A percentile compares a stretch with the other conserved stretches of the same genome.
Evolutionary conservation across 2,888 invertebrate species (phyloP).

Genomic region (Arctia plantaginis): DNA sequence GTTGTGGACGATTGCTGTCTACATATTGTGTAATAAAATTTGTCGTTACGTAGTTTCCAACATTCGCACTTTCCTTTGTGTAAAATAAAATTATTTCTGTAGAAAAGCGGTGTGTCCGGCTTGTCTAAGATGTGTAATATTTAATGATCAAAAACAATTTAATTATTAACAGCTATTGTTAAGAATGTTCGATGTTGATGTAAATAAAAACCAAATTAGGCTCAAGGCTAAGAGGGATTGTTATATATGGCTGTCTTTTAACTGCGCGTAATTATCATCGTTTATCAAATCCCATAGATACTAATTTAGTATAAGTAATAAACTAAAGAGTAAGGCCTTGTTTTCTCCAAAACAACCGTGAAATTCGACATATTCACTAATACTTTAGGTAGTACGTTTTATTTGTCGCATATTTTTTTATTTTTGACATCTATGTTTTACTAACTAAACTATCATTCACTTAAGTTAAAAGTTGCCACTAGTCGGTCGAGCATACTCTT

Average conservation of each 20-base stretch:
- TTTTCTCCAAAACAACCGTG: too few relatives aligned
- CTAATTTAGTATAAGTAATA: too few relatives aligned
- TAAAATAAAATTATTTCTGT: constrained; percentile 12
- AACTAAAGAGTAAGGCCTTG: background rate
- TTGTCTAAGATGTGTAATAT: constrained; percentile 54
- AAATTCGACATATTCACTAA: background rate
- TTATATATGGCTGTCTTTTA: background rate
- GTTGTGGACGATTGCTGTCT: constrained; percentile 58
- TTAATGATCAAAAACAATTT: constrained; percentile 21
- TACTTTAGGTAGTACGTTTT: background rate
- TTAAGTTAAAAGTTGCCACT: too few relatives aligned
- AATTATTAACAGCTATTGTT: too few relatives aligned
- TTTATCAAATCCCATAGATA: too few relatives aligned
- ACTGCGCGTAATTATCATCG: background rate
- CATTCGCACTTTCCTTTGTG: constrained; percentile 44
- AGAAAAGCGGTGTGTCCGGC: constrained; percentile 17
- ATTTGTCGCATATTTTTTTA: background rate
- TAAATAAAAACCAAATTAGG: background rate
- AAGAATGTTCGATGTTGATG: background rate
- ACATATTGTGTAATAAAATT: constrained; percentile 57
- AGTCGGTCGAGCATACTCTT: too few relatives aligned
- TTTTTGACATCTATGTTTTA: background rate
- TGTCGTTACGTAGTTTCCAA: constrained; percentile 56
- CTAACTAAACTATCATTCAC: background rate
- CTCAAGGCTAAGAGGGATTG: background rate